Evolutionary conservation across 2,113 vertebrate genomes (phyloP), one percentile per base, ranked within the genome.

Genomic region (Plectropomus leopardus): DNA sequence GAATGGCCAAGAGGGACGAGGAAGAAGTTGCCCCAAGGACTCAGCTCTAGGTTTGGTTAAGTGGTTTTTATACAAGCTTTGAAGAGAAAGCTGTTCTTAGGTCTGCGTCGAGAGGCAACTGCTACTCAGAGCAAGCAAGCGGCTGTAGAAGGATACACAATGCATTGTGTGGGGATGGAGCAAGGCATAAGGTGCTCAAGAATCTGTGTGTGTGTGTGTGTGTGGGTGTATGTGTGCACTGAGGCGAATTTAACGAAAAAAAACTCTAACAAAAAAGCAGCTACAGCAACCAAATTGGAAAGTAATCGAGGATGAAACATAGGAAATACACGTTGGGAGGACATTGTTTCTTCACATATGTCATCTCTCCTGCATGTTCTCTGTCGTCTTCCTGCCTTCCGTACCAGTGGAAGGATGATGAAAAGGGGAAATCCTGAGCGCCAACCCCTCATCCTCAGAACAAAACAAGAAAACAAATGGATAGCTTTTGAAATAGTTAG

Each of bases 61-160:
- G 19, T 72, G 73, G 13, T 85, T 84, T n/a, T 81, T 65, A 66
- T 58, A 53, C 80, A 86, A 78, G 58, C 80, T 83, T 69, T 24
- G 61, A 78, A 10, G 51, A 55, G 65, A 64, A 89, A 78, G 66
- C 76, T 78, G 72, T 83, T 84, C 79, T 85, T 90, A 89, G 85
- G 53, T 87, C 83, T 89, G 79, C 11, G 34, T 89, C 68, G 68
- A 71, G 57, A 88, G 83, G 87, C 87, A 88, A 86, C 85, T 89
- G 75, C 75, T 78, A 85, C 79, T 85, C 76, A 51, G 57, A 94
- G 82, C 55, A 4, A 84, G 47, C 87, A 77, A 72, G 61, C 90
- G 68, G 72, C 74, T 86, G 73, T 71, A 85, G 91, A 89, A 87
- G 83, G 86, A 93, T 92, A 93, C 77, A 85, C 93, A 93, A 85